These are phyloP conservation scores for Agrotis clavis DNA, from an alignment of 2,888 invertebrate species.

Conservation along the genomic window DNA sequence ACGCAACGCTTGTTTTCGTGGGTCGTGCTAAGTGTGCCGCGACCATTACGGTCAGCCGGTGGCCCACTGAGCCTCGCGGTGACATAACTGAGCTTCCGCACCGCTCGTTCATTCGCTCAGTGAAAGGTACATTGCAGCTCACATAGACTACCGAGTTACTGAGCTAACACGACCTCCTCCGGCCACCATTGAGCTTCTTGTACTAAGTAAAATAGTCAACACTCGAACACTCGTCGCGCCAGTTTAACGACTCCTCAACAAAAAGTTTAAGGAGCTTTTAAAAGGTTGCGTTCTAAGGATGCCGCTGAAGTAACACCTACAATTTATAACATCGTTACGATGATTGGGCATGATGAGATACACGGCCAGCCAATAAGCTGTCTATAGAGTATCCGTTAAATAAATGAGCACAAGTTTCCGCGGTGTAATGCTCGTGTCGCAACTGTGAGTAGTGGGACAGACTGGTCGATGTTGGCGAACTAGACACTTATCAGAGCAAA, in stretches of 20 bases:
- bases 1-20: constrained; percentile 89
- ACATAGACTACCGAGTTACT: constrained; percentile 60
- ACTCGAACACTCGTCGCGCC: constrained; percentile 30
- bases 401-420: constrained; percentile 76
- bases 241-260: constrained; percentile 41
- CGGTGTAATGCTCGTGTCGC: constrained; percentile 74
- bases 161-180: constrained; percentile 37
- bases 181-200: constrained; percentile 51
- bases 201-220: constrained; percentile 57
- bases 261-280: constrained; percentile 46
- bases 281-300: constrained; percentile 48
- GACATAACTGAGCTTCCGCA: constrained; percentile 89
- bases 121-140: constrained; percentile 81
- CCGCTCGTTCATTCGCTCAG: constrained; percentile 71
- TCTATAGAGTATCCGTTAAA: constrained; percentile 56
- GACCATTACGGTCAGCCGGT: constrained; percentile 88
- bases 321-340: constrained; percentile 39
- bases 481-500: constrained; percentile 71
- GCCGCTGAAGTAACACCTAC: constrained; percentile 36
- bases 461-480: constrained; percentile 68
- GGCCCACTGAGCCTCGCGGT: constrained; percentile 83
- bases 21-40: constrained; percentile 89
- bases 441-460: constrained; percentile 58
- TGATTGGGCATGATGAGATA: constrained; percentile 33
- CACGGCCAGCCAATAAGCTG: constrained; percentile 38